phyloP scores from a whole-genome alignment of 2,113 vertebrate genomes.

The Thamnaconus septentrionalis region DNA sequence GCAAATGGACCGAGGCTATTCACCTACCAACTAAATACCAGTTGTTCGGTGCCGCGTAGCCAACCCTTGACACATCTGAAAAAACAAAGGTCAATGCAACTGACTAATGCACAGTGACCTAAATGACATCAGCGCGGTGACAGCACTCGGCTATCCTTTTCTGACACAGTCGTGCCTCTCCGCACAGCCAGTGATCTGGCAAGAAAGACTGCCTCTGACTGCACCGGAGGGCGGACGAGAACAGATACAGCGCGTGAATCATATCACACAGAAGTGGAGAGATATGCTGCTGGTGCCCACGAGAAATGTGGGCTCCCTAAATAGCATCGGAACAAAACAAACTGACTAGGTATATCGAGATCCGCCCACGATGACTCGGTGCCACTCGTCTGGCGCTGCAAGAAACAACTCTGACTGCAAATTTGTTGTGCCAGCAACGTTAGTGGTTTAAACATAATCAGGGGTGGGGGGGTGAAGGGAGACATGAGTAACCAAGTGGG shows the following conservation, averaged over 20 bases:
- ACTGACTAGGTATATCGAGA: constrained; percentile 61
- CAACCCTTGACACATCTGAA: constrained; percentile 40
- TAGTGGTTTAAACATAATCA: too few species aligned
- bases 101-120: constrained; percentile 56
- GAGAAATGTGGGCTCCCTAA: constrained; percentile 72
- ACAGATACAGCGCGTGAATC: constrained; percentile 70
- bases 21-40: constrained; percentile 41
- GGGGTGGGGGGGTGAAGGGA: too few species aligned
- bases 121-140: constrained; percentile 65
- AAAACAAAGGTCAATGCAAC: constrained; percentile 63
- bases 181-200: constrained; percentile 62
- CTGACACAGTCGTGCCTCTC: constrained; percentile 48
- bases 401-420: constrained; percentile 18
- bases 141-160: constrained; percentile 51
- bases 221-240: constrained; percentile 64
- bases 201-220: constrained; percentile 60
- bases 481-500: not conserved
- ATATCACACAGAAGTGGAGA: constrained; percentile 66
- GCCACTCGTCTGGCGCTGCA: constrained; percentile 43
- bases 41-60: constrained; percentile 24
- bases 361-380: constrained; percentile 56
- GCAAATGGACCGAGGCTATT: constrained; percentile 25
- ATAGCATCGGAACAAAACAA: constrained; percentile 69
- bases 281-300: constrained; percentile 66
- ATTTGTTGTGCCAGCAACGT: not conserved